Evolutionary conservation across 2,797 vertebrate genomes (phyloP).

Genomic region (Echeneis naucrates): DNA sequence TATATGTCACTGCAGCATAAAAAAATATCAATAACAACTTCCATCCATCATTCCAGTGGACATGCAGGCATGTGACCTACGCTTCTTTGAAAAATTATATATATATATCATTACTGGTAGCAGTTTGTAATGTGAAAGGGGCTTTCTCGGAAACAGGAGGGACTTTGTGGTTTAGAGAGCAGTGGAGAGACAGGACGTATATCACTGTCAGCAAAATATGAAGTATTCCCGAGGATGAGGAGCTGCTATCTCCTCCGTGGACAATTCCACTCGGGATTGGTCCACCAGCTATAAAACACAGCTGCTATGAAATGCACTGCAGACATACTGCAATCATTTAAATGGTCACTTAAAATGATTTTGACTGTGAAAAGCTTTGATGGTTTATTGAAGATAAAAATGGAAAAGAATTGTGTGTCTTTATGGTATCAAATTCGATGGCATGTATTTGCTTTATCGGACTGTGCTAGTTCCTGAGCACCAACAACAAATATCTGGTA

Average conservation of each 20-base stretch:
- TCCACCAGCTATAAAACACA: slow-evolving; percentile 44
- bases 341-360: slow-evolving; percentile 19
- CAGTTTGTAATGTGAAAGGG: slow-evolving; percentile 6
- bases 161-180: slow-evolving; percentile 1
- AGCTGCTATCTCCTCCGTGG: slow-evolving; percentile 51
- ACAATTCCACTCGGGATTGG: slow-evolving; percentile 45
- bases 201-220: slow-evolving; percentile 66
- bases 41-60: slow-evolving; percentile 43
- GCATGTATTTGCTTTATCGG: not conserved
- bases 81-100: slow-evolving; percentile 3
- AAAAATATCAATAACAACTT: slow-evolving; percentile 50
- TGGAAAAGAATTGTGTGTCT: not conserved
- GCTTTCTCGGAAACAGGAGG: slow-evolving; percentile 37
- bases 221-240: slow-evolving; percentile 61
- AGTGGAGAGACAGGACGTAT: slow-evolving; percentile 34
- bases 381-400: not conserved
- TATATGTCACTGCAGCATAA: slow-evolving; percentile 38
- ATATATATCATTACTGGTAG: no score
- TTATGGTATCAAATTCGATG: no score
- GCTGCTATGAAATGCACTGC: slow-evolving; percentile 5
- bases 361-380: not conserved
- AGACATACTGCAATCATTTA: slow-evolving; percentile 12
- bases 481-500: slow-evolving; percentile 5
- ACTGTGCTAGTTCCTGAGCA: not conserved
- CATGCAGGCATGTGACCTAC: slow-evolving; percentile 23